Evolutionary conservation across 2,113 vertebrate genomes (phyloP).

Genomic region (Ciconia stormi): DNA sequence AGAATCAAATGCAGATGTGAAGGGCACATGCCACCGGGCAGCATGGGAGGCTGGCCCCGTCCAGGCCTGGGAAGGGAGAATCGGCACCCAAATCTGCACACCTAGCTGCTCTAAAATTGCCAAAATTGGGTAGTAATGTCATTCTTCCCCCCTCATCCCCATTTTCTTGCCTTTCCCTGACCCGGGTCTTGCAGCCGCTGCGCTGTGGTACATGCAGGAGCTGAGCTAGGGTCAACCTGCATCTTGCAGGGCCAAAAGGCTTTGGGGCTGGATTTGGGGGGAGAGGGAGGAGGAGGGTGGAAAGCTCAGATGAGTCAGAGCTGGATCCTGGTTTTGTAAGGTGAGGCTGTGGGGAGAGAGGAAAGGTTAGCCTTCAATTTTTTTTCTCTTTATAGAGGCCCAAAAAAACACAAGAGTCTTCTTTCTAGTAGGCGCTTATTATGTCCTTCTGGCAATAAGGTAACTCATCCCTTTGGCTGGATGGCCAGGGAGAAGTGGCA

Average conservation of each 20-base stretch:
- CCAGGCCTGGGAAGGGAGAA: neutral
- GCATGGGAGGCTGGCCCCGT: rapidly evolving
- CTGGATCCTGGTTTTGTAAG: neutral
- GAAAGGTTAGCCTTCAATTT: neutral
- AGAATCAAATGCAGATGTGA: neutral
- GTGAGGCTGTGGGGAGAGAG: neutral
- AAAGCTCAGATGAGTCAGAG: neutral
- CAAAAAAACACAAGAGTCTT: neutral
- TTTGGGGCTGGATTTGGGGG: neutral
- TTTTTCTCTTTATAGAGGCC: neutral
- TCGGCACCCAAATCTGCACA: no score
- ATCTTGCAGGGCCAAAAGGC: neutral
- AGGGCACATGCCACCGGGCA: rapidly evolving
- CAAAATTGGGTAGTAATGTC: rapidly evolving
- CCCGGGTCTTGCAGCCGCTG: no score
- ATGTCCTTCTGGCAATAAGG: neutral
- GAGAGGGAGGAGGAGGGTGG: neutral
- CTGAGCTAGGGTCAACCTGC: neutral
- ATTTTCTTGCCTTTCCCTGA: neutral
- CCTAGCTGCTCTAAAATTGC: neutral
- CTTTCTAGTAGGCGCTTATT: neutral
- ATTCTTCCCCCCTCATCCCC: rapidly evolving
- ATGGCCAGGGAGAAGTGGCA: neutral
- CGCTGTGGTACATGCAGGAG: rapidly evolving
- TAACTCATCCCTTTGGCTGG: neutral